Evolutionary conservation across 2,888 invertebrate species (phyloP).

Genomic region (Rhaphigaster nebulosa): DNA sequence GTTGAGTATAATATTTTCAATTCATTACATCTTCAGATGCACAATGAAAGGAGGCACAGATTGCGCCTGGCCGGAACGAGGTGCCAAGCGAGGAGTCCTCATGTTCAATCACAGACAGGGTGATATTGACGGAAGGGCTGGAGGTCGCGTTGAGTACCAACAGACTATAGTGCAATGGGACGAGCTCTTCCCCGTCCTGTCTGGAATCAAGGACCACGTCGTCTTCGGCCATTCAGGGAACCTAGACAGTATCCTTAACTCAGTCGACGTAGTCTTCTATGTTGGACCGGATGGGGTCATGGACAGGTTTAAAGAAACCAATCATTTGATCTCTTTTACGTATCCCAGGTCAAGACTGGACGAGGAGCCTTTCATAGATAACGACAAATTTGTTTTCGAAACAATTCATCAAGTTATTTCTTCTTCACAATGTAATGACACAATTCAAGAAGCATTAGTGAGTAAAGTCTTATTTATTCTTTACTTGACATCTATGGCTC

Average conservation of each 20-base stretch:
- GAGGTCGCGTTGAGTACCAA: background rate
- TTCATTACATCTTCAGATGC: background rate
- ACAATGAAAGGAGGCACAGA: background rate
- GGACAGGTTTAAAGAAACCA: background rate
- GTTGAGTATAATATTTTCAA: background rate
- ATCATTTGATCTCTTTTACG: background rate
- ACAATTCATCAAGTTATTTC: background rate
- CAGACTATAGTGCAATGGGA: background rate
- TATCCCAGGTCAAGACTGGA: background rate
- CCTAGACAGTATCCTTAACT: background rate
- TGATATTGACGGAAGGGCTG: too few species aligned
- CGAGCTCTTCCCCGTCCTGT: background rate
- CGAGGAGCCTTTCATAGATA: background rate
- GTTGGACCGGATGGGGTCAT: background rate
- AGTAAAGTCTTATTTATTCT: slow-evolving; percentile 22
- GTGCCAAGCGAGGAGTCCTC: background rate
- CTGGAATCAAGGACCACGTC: slow-evolving; percentile 6
- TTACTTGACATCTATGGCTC: background rate
- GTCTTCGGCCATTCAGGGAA: background rate
- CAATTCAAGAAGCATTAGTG: background rate
- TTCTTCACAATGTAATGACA: background rate
- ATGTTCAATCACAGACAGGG: background rate
- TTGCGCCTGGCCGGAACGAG: background rate
- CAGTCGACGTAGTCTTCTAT: background rate
- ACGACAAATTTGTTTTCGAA: slow-evolving; percentile 33